Evolutionary conservation across 2,797 vertebrate species (phyloP), one percentile per base, ranked within the genome.

Genomic region (Ceyx erithaca): DNA sequence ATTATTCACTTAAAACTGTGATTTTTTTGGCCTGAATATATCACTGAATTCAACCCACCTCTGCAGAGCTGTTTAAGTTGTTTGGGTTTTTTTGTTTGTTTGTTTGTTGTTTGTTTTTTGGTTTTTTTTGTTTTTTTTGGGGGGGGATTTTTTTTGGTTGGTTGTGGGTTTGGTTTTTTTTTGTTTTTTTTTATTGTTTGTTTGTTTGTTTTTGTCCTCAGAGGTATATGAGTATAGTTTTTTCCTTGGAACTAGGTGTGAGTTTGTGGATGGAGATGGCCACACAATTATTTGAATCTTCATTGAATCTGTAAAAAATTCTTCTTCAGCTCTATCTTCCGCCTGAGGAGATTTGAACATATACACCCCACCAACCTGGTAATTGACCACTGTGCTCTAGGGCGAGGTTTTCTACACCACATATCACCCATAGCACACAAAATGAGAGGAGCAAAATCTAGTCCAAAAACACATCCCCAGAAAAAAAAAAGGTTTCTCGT

Each of bases 21-120:
- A 76, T 81, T 94, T 93, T 85, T 9, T 83, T 96, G 89, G 89
- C 92, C 26, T 75, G 90, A 92, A 93, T 80, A 85, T 48, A 66
- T 14, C 6, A 58, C 83, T 89, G 76, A 83, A 78, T 85, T 46
- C 48, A 92, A 58, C 35, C 31, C 76, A 69, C 58, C 82, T 83
- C 73, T 95, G 54, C 69, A 85, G 63, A 95, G 31, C 51, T 59
- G n/a, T 78, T 93, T 72, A 72, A 80, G 11, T 6, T 54, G 4
- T 62, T 67, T 70, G 18, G 12, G 37, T 12, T 37, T 37, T 37
- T 12, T 5, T 13, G 3, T 37, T 37, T 37, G 37, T 37, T 37
- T 37, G 5, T 37, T 13, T 37, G 37, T 37, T 37, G 10, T 13
- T 37, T 35, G 37, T 37, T 37, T 37, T 37, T 37, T 37, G 10